Conservation (phyloP, 2,888 invertebrate species). For the Caenorhabditis afra region DNA sequence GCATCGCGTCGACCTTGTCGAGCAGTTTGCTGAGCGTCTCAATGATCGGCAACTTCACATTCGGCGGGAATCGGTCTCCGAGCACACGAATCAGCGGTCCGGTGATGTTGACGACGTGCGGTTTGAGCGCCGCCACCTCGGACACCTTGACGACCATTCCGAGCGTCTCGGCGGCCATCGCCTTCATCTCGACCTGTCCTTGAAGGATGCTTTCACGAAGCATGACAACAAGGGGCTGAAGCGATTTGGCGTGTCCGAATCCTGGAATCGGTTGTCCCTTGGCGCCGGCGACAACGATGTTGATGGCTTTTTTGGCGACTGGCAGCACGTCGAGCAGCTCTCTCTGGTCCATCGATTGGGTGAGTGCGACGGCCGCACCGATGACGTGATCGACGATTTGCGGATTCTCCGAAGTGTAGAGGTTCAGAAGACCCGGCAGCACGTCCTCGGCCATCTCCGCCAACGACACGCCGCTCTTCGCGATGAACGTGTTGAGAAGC, state of each 20-base stretch:
- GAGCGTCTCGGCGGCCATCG: conserved; percentile 93
- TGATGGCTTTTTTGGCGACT: conserved; percentile 60
- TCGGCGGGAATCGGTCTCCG: conserved; percentile 88
- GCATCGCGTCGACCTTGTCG: conserved; percentile 89
- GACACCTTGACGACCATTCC: conserved; percentile 86
- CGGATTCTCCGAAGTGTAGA: conserved; percentile 88
- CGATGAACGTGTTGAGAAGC: conserved; percentile 69
- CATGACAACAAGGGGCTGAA: conserved; percentile 93
- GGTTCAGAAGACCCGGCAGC: conserved; percentile 67
- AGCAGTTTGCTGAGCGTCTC: conserved; percentile 94
- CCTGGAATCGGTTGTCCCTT: conserved; percentile 69
- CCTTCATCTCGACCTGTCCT: conserved; percentile 85
- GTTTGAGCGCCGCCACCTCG: conserved; percentile 68
- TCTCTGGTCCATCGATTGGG: conserved; percentile 83
- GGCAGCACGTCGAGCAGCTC: conserved; percentile 45
- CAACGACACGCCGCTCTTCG: conserved; percentile 64
- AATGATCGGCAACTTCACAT: conserved; percentile 95
- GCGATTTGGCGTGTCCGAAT: conserved; percentile 84
- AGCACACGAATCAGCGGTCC: conserved; percentile 97
- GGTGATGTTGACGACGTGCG: conserved; percentile 96
- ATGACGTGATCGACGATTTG: conserved; percentile 90
- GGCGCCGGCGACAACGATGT: conserved; percentile 56
- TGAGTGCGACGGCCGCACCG: conserved; percentile 92
- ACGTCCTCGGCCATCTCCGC: conserved; percentile 64
- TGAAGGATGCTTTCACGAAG: conserved; percentile 94